A percentile compares a stretch with the other conserved stretches of the same genome.
Conservation (phyloP, 2,113 vertebrate genomes). For the Acinonyx jubatus region DNA sequence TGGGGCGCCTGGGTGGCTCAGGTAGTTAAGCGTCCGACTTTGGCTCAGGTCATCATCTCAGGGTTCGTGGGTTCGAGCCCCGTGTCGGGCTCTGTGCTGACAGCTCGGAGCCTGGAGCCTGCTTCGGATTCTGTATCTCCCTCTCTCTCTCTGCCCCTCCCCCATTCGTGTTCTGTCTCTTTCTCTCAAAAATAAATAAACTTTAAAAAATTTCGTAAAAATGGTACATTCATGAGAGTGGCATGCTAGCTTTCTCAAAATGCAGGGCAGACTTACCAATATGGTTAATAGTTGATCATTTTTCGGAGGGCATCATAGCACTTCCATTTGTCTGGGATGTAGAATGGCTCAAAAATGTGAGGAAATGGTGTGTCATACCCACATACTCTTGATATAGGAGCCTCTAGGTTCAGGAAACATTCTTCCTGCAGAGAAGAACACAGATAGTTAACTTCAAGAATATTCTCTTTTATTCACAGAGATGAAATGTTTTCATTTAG, state of each 20-base stretch:
- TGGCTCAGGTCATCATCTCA: too few relatives aligned
- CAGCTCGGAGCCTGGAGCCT: too few relatives aligned
- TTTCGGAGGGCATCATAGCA: conserved; percentile 96
- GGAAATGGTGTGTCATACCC: conserved; percentile 99
- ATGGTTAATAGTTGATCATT: conserved; percentile 96
- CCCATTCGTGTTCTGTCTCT: too few relatives aligned
- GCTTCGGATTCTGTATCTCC: too few relatives aligned
- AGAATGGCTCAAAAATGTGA: conserved; percentile 98
- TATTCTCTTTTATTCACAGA: neutral
- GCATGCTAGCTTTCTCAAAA: neutral
- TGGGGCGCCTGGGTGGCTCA: too few relatives aligned
- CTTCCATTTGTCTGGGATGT: conserved; percentile 99
- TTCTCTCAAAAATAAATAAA: too few relatives aligned
- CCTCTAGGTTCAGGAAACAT: conserved; percentile 98
- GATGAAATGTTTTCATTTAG: conserved; percentile 56
- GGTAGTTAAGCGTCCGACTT: too few relatives aligned
- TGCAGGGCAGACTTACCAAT: conserved; percentile 73
- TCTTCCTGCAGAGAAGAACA: conserved; percentile 90
- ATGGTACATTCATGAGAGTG: rapidly evolving
- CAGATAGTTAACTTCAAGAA: conserved; percentile 55
- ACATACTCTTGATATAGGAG: conserved; percentile 96
- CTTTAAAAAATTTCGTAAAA: too few relatives aligned
- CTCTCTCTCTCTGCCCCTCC: too few relatives aligned
- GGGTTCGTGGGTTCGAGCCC: too few relatives aligned
- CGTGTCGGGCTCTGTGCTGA: too few relatives aligned